Evolutionary conservation across 2,797 vertebrate genomes (phyloP).

Genomic region (Chaunax sp.): DNA sequence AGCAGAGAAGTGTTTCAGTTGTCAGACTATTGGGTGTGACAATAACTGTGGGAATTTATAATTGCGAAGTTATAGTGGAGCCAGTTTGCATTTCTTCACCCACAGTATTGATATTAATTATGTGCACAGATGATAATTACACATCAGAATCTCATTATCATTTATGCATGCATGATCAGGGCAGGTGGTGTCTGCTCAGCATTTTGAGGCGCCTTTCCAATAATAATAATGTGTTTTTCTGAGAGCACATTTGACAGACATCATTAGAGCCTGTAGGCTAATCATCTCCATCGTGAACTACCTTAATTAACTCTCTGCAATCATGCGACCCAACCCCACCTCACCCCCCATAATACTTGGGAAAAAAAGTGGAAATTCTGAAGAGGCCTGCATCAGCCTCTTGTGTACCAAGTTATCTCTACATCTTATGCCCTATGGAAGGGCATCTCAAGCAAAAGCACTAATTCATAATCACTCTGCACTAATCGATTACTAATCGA

Average conservation of each 20-base stretch:
- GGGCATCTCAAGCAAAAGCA: too few relatives aligned
- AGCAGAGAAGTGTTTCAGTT: not conserved
- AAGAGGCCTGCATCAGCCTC: slow-evolving; percentile 36
- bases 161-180: slow-evolving; percentile 23
- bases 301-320: slow-evolving; percentile 44
- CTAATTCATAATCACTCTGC: too few relatives aligned
- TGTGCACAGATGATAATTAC: slow-evolving; percentile 20
- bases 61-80: slow-evolving; percentile 6
- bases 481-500: too few relatives aligned
- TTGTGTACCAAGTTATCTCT: slow-evolving; percentile 23
- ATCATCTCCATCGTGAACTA: slow-evolving; percentile 4
- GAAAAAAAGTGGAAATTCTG: slow-evolving; percentile 21
- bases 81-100: not conserved
- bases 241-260: slow-evolving; percentile 5
- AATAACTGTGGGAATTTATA: not conserved
- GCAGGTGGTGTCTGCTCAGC: slow-evolving; percentile 1
- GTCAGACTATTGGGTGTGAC: not conserved
- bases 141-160: slow-evolving; percentile 19
- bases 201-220: not conserved
- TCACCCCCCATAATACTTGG: slow-evolving; percentile 18
- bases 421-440: too few relatives aligned
- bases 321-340: slow-evolving; percentile 13
- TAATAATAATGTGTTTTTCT: slow-evolving; percentile 12
- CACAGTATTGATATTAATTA: slow-evolving; percentile 27
- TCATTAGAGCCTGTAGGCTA: slow-evolving; percentile 23